Percentiles rank a stretch among this genome's conserved stretches.
Conservation (phyloP, 2,888 invertebrate genomes). For the Drosophila limbata region DNA sequence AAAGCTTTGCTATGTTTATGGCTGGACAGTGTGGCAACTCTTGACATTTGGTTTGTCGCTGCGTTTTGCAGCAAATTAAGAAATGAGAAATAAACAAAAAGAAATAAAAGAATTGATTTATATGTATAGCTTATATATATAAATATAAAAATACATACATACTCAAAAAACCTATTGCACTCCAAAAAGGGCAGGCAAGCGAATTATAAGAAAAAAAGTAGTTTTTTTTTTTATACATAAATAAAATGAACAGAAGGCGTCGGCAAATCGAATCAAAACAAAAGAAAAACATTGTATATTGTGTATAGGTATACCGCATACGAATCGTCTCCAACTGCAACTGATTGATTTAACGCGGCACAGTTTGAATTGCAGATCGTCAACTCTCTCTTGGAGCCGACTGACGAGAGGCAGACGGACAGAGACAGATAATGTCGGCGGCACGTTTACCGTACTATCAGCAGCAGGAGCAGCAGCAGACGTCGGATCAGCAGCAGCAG, state of each 20-base stretch:
- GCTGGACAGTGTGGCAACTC: conserved; percentile 1
- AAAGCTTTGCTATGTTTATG: neutral
- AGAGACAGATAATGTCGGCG: conserved; percentile 50
- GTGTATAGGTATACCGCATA: conserved; percentile 74
- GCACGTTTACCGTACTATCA: conserved; percentile 76
- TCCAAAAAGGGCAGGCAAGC: conserved; percentile 4
- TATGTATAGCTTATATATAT: neutral
- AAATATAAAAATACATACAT: neutral
- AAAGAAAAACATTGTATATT: conserved; percentile 43
- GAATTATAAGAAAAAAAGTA: conserved; percentile 19
- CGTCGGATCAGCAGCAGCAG: conserved; percentile 30
- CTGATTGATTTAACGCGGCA: conserved; percentile 83
- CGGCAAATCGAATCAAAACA: conserved; percentile 35
- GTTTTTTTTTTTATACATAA: neutral
- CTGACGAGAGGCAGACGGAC: conserved; percentile 1
- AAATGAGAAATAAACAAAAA: neutral
- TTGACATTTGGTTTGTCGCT: neutral
- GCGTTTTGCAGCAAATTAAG: neutral
- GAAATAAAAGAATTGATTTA: no score
- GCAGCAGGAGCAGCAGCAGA: conserved; percentile 56
- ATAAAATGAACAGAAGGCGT: conserved; percentile 18
- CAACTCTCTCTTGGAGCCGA: conserved; percentile 22
- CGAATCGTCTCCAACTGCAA: conserved; percentile 49
- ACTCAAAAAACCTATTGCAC: neutral
- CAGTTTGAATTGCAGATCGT: conserved; percentile 84